Conservation (phyloP, 2,888 invertebrate species). For the Adelphocoris suturalis region DNA sequence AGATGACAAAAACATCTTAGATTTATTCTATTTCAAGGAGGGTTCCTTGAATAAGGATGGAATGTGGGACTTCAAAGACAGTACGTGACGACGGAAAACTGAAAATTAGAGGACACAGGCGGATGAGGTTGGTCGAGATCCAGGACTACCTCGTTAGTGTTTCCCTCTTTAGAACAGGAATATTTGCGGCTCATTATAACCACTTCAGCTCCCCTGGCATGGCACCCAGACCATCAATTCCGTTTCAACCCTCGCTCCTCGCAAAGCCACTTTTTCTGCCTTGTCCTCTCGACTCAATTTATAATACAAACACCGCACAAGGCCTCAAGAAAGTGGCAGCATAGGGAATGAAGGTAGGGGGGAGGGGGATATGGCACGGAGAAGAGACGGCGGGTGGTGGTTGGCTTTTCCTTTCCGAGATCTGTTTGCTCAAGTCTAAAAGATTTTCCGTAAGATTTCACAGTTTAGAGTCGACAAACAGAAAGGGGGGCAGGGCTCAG, state of each 20-base stretch:
- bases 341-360: conserved; percentile 5
- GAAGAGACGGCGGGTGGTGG: neutral
- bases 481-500: neutral
- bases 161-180: conserved; percentile 1
- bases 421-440: conserved; percentile 41
- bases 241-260: neutral
- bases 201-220: neutral
- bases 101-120: neutral
- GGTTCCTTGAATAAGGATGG: neutral
- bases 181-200: conserved; percentile 54
- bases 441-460: conserved; percentile 59
- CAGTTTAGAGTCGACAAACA: conserved; percentile 53
- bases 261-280: conserved; percentile 44
- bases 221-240: conserved; percentile 21
- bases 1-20: no score
- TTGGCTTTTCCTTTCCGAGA: conserved; percentile 15
- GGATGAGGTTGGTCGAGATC: neutral
- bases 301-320: conserved; percentile 41
- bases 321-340: neutral
- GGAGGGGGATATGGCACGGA: neutral
- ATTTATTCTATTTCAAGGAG: no score
- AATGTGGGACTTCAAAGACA: neutral
- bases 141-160: conserved; percentile 23
- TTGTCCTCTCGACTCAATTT: conserved; percentile 44
- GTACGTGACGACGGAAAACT: neutral